A percentile compares a stretch with the other conserved stretches of the same genome.
Conservation (phyloP, 2,797 vertebrate species). For the Microctenopoma lineatum region DNA sequence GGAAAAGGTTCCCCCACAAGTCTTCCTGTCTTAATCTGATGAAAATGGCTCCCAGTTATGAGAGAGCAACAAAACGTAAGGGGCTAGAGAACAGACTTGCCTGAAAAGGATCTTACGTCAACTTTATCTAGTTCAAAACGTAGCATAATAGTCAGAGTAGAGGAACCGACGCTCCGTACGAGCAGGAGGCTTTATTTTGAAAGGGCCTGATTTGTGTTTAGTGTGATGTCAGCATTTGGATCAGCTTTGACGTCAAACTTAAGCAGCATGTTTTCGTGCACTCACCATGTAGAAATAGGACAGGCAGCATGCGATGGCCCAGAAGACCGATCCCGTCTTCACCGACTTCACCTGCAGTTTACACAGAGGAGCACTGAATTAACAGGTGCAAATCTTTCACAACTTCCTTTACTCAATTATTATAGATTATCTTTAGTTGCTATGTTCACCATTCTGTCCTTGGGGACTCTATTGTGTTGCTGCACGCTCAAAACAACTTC, state of each 20-base stretch:
- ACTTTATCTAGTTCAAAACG: no score
- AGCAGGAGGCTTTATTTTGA: neutral
- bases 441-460: conserved; percentile 14
- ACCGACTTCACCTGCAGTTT: conserved; percentile 88
- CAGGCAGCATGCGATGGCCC: conserved; percentile 93
- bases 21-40: conserved; percentile 13
- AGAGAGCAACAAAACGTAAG: no score
- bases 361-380: conserved; percentile 35
- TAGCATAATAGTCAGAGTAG: no score
- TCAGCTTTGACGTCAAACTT: neutral
- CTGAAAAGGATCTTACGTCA: neutral
- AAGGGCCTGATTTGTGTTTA: neutral
- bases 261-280: neutral
- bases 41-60: conserved; percentile 2
- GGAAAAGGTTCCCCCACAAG: conserved; percentile 9
- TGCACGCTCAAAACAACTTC: conserved; percentile 6
- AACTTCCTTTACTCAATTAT: conserved; percentile 12
- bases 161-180: no score
- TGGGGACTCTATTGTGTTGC: conserved; percentile 6
- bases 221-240: neutral
- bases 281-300: conserved; percentile 97
- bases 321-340: conserved; percentile 94
- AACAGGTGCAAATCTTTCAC: neutral
- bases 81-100: no score
- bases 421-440: neutral